Base-by-base conservation (phyloP, 2,113 vertebrate genomes). In the Embiotoca jacksoni region DNA sequence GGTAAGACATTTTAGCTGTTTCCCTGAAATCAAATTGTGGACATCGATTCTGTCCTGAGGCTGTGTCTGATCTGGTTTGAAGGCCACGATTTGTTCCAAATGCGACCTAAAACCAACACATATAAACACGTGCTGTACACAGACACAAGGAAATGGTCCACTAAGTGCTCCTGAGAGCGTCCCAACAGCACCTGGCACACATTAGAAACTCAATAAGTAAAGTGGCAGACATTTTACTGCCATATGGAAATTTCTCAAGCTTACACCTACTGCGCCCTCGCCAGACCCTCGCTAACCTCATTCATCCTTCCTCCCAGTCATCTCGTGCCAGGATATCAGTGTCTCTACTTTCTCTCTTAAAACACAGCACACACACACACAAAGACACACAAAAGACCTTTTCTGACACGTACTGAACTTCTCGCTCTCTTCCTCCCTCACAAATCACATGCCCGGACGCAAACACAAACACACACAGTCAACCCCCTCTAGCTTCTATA, bases 131-230 rank as follows among this genome's bases (percentile, higher is more conserved):
- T 23, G 60, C 77, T 81, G 63, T 50, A 71, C 37, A 72, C 72
- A 85, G 64, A 72, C 56, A 53, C 2, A 7, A 52, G 41, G 57
- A 71, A 78, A 75, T 13, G 72, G 57, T 68, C 71, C 55, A 39
- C 60, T 62, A 65, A 77, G 87, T 80, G 81, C 65, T 76, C 70
- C 30, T 58, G 71, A 72, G 81, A 80, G 41, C 16, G 13, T 62
- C 71, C 47, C 71, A 69, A 57, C 72, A 80, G 83, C 94, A 94
- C 92, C 92, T 95, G 94, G 94, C 88, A 79, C 86, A 88, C 89
- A 95, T 94, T 94, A 94, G 91, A 93, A 94, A 92, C 91, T 90
- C 90, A 92, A 92, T 94, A 94, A 93, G 92, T 91, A 93, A 94
- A 94, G 94, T 94, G 93, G 93, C 89, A 91, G 92, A 94, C 93